Conservation (phyloP, 2,113 vertebrate genomes). For the Narcine bancroftii region DNA sequence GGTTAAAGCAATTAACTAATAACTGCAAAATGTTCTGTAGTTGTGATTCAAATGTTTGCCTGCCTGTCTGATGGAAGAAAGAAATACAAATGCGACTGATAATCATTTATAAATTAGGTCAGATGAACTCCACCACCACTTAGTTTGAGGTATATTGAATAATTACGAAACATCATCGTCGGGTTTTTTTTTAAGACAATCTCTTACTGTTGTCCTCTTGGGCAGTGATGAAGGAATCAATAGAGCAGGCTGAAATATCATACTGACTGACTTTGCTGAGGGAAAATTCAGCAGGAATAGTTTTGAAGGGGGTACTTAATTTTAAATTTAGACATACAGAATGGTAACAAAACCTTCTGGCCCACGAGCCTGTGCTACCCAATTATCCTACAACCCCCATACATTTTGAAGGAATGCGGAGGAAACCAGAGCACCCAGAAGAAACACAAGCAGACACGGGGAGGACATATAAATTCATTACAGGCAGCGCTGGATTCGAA, state of each 20-base stretch:
- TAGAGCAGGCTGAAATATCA: neutral
- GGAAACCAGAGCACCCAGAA: too few relatives aligned
- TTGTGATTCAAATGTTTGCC: neutral
- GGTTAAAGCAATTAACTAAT: neutral
- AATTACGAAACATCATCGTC: neutral
- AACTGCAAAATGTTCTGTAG: neutral
- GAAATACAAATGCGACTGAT: neutral
- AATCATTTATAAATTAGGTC: neutral
- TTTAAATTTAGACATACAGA: too few relatives aligned
- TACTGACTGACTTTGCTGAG: too few relatives aligned
- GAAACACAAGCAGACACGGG: too few relatives aligned
- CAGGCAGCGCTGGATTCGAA: too few relatives aligned
- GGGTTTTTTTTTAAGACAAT: neutral
- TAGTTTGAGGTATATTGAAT: neutral
- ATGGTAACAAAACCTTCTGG: too few relatives aligned
- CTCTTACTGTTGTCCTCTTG: neutral
- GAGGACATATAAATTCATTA: too few relatives aligned
- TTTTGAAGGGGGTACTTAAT: neutral
- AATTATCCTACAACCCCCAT: too few relatives aligned
- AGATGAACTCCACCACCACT: neutral
- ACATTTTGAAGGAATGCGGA: too few relatives aligned
- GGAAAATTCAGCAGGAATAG: neutral
- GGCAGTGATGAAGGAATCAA: too few relatives aligned
- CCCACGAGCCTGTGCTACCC: too few relatives aligned
- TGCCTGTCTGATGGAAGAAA: neutral